Percentiles rank a stretch among this genome's conserved stretches.
phyloP scores from a whole-genome alignment of 1,140 invertebrate species.

The Saccostrea echinata region DNA sequence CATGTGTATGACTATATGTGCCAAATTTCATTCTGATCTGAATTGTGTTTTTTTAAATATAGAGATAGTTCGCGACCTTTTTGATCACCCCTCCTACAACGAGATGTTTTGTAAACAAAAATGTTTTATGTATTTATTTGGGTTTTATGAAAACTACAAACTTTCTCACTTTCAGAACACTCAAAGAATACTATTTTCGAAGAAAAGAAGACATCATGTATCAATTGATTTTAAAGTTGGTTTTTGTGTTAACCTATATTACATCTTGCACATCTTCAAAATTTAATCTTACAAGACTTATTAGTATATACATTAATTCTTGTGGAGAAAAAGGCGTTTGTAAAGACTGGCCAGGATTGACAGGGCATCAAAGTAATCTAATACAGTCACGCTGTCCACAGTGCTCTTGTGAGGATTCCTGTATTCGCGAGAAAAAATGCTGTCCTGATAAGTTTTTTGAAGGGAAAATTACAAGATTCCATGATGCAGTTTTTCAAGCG shows the following conservation, averaged over 20 bases:
- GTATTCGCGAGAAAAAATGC: background rate
- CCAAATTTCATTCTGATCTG: no score
- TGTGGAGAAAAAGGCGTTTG: background rate
- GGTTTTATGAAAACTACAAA: no score
- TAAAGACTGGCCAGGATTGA: background rate
- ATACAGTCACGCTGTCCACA: background rate
- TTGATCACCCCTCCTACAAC: no score
- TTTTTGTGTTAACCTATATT: background rate
- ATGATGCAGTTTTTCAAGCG: background rate
- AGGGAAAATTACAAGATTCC: background rate
- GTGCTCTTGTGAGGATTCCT: background rate
- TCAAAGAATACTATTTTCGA: no score
- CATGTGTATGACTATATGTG: no score
- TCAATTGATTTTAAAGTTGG: background rate
- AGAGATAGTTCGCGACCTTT: no score
- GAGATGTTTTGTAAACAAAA: no score
- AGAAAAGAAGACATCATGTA: no score
- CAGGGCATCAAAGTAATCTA: background rate
- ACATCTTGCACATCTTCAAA: no score
- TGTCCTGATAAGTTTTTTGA: slow-evolving; percentile 18
- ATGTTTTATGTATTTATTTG: no score
- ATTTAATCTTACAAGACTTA: background rate
- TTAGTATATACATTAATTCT: background rate
- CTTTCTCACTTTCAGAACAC: no score
- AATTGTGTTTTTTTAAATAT: no score